Evolutionary conservation across 1,140 invertebrate species (phyloP).

Genomic region (Coelopa frigida): DNA sequence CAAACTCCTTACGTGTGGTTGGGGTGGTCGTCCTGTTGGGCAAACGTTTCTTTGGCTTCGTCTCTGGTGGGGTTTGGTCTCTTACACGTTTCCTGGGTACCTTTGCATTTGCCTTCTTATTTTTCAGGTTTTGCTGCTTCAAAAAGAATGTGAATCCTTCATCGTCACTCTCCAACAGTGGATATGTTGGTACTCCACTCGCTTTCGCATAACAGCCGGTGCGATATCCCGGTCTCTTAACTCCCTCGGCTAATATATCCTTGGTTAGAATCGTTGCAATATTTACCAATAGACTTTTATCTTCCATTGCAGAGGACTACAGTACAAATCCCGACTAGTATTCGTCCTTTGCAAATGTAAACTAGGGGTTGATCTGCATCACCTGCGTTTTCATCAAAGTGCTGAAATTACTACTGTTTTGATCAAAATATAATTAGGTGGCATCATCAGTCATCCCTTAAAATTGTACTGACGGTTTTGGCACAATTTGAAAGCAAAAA

Average conservation of each 20-base stretch:
- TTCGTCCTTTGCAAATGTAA: no score
- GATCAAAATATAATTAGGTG: no score
- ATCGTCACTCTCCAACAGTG: constrained; percentile 27
- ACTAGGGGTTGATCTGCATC: no score
- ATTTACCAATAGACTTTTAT: constrained; percentile 36
- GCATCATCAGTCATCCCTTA: no score
- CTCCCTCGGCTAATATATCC: constrained; percentile 33
- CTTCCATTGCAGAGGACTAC: constrained; percentile 34
- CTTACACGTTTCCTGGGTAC: no score
- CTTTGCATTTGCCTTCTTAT: no score
- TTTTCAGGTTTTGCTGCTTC: constrained; percentile 16
- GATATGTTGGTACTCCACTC: constrained; percentile 7
- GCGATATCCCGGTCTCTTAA: constrained; percentile 10
- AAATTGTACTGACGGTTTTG: no score
- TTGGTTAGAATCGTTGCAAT: constrained; percentile 40
- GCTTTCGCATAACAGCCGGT: not conserved
- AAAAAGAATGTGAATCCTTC: constrained; percentile 32
- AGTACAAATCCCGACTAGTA: no score
- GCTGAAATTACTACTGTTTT: no score
- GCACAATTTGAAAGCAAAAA: no score
- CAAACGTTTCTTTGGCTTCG: constrained; percentile 13
- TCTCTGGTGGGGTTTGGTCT: no score
- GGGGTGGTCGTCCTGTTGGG: not conserved
- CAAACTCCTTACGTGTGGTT: constrained; percentile 14
- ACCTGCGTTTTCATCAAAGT: no score